Percentiles rank a stretch among this genome's conserved stretches.
These are phyloP conservation scores for Parthenolecanium corni DNA, from an alignment of 2,888 invertebrate species.

Conservation along the genomic window DNA sequence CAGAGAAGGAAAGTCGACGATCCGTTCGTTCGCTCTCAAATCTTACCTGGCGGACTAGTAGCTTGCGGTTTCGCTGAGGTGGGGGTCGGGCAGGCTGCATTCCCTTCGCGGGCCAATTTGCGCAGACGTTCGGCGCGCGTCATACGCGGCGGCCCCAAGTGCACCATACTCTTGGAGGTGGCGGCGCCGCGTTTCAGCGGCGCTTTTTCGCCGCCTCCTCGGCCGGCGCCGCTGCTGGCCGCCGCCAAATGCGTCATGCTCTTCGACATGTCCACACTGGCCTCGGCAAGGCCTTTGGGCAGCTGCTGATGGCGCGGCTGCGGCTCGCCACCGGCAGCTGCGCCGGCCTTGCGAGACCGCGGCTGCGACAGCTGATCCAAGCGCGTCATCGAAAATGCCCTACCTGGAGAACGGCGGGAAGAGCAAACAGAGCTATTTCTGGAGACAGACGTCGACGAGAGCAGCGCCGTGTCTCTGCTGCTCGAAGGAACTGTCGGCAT, in stretches of 20 bases:
- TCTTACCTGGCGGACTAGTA: constrained; percentile 26
- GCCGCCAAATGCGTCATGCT: constrained; percentile 58
- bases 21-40: no score
- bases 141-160: constrained; percentile 37
- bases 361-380: constrained; percentile 74
- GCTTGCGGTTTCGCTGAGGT: constrained; percentile 26
- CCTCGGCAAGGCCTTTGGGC: constrained; percentile 4
- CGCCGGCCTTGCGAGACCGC: constrained; percentile 37
- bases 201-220: constrained; percentile 35
- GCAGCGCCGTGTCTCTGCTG: constrained; percentile 9
- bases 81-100: not conserved
- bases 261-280: constrained; percentile 18
- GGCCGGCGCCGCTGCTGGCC: constrained; percentile 36
- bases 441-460: not conserved
- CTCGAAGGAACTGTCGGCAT: constrained; percentile 73
- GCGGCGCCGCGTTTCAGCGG: constrained; percentile 36
- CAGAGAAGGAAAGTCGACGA: no score
- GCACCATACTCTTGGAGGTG: constrained; percentile 33
- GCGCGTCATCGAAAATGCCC: constrained; percentile 87
- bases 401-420: constrained; percentile 51
- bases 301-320: no score
- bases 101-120: constrained; percentile 37
- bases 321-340: constrained; percentile 39
- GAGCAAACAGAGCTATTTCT: constrained; percentile 41
- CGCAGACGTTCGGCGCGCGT: constrained; percentile 41